These are phyloP conservation scores for Geophilus truncorum DNA, from an alignment of 2,888 invertebrate genomes.

Conservation along the genomic window DNA sequence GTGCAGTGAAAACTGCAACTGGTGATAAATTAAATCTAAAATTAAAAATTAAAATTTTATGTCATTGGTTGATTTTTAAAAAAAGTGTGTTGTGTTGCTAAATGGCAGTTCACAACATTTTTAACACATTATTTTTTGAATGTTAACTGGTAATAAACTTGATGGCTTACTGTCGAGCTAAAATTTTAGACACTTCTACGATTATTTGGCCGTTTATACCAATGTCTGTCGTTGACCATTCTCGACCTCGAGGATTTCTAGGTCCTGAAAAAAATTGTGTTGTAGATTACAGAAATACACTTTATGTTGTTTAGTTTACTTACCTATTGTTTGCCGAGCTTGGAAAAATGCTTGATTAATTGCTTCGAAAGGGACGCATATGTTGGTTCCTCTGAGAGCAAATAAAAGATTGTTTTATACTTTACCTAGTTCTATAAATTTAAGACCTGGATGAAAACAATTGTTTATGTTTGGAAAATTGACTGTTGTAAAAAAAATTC, in stretches of 20 bases:
- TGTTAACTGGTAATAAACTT: neutral
- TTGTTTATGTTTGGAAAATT: too few relatives aligned
- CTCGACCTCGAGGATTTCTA: constrained; percentile 34
- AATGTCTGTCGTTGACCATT: constrained; percentile 38
- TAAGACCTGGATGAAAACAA: too few relatives aligned
- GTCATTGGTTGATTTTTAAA: too few relatives aligned
- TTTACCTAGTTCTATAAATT: neutral
- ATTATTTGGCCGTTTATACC: constrained; percentile 40
- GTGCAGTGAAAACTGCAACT: constrained; percentile 46
- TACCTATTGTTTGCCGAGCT: constrained; percentile 80
- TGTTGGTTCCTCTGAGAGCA: constrained; percentile 1
- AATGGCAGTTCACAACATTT: too few relatives aligned
- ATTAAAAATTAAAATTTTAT: neutral
- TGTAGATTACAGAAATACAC: constrained; percentile 2
- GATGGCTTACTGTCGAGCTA: constrained; percentile 39
- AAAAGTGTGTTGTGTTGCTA: too few relatives aligned
- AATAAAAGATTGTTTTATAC: neutral
- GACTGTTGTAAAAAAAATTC: too few relatives aligned
- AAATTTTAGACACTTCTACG: constrained; percentile 39
- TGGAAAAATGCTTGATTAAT: constrained; percentile 82
- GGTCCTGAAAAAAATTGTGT: constrained; percentile 28
- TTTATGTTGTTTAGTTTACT: constrained; percentile 51
- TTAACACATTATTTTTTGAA: too few relatives aligned
- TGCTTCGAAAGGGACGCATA: constrained; percentile 81
- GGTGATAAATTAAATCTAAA: constrained; percentile 46